phyloP scores from a whole-genome alignment of 2,888 invertebrate genomes.

The Anthophora plumipes region DNA sequence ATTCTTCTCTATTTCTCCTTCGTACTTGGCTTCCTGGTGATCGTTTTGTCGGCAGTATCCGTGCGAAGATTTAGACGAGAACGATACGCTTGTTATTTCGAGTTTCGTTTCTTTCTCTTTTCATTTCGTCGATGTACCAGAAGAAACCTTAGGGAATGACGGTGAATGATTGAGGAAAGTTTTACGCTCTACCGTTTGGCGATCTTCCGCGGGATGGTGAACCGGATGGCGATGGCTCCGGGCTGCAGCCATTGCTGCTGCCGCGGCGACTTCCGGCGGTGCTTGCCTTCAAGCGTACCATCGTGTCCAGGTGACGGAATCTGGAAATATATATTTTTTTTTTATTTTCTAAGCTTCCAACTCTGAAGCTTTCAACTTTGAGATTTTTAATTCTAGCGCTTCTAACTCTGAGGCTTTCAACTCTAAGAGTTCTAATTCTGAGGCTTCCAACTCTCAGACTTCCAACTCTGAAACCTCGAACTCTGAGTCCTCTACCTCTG shows the following conservation, averaged over 20 bases:
- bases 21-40: not conserved
- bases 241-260: constrained; percentile 88
- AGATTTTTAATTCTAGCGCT: too few species aligned
- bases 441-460: too few species aligned
- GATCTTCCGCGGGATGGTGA: constrained; percentile 81
- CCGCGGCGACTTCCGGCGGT: constrained; percentile 86
- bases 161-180: not conserved
- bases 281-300: constrained; percentile 90
- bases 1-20: not conserved
- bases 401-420: too few species aligned
- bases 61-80: constrained; percentile 7
- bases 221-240: constrained; percentile 88
- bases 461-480: too few species aligned
- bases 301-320: constrained; percentile 94
- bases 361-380: too few species aligned
- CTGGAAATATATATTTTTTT: constrained; percentile 83
- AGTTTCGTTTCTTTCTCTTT: not conserved
- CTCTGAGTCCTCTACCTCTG: too few species aligned
- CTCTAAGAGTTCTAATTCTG: too few species aligned
- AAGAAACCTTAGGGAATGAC: constrained; percentile 24
- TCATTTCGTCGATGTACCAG: constrained; percentile 14
- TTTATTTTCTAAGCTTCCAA: too few species aligned
- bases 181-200: constrained; percentile 80
- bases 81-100: not conserved
- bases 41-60: constrained; percentile 44